A percentile compares a stretch with the other conserved stretches of the same genome.
Conservation (phyloP, 2,113 vertebrate species). For the Paracanthobrama guichenoti region DNA sequence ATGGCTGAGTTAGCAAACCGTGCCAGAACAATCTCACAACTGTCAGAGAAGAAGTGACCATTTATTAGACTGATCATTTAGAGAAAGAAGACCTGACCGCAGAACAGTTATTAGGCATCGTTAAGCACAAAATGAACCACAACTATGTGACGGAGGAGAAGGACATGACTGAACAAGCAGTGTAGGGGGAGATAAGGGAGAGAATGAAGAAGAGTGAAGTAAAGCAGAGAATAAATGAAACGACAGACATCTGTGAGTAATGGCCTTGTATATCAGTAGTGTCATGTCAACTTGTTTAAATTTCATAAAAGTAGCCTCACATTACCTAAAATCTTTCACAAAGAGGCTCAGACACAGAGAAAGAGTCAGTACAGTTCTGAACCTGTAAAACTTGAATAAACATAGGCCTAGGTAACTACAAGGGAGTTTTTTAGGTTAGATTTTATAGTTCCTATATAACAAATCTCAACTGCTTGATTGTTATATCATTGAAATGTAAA, state of each 20-base stretch:
- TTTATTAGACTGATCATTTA: neutral
- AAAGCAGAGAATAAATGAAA: neutral
- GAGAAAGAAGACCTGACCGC: neutral
- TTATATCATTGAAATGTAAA: neutral
- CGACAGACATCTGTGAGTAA: neutral
- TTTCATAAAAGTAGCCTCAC: neutral
- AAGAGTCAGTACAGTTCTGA: neutral
- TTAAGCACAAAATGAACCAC: neutral
- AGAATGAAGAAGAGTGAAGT: neutral
- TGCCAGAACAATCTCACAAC: neutral
- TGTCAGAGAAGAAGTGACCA: neutral
- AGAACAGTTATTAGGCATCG: neutral
- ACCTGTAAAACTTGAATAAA: neutral
- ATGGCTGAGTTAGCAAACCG: neutral
- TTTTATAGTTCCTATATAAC: neutral
- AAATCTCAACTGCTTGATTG: neutral
- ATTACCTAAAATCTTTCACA: neutral
- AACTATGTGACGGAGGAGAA: neutral
- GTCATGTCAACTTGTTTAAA: neutral
- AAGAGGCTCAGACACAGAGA: neutral
- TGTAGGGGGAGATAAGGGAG: neutral
- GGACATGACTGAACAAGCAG: slow-evolving; percentile 19
- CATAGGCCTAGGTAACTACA: neutral
- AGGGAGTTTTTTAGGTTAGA: neutral
- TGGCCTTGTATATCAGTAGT: neutral